A percentile compares a stretch with the other conserved stretches of the same genome.
phyloP scores from a whole-genome alignment of 2,113 vertebrate species.

The Osmerus mordax region DNA sequence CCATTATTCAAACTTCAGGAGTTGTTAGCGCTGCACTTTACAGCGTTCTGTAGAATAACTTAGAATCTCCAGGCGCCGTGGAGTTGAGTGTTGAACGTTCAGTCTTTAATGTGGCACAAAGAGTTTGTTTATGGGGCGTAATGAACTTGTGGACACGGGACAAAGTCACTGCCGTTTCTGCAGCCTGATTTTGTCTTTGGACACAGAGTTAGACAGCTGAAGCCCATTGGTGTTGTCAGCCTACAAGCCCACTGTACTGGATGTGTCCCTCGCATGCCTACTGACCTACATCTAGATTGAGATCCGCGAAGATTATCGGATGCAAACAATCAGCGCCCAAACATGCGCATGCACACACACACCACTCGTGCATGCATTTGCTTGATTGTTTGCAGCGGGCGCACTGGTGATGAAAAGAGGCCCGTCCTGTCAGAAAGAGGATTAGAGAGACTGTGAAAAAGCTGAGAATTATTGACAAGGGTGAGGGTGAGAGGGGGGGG shows the following conservation, averaged over 20 bases:
- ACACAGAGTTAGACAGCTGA: too few species aligned
- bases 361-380: neutral
- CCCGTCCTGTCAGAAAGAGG: constrained; percentile 53
- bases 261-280: neutral
- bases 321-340: constrained; percentile 7
- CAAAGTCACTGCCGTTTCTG: too few species aligned
- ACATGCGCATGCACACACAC: neutral
- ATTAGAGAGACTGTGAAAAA: constrained; percentile 58
- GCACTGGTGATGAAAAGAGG: constrained; percentile 41
- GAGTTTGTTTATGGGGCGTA: neutral
- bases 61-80: constrained; percentile 3
- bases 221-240: too few species aligned
- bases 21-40: constrained; percentile 50
- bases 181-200: too few species aligned
- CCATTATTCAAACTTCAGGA: constrained; percentile 48
- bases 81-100: too few species aligned
- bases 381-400: neutral
- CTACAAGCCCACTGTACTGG: neutral
- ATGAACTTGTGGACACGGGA: constrained; percentile 27
- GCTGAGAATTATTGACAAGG: constrained; percentile 55
- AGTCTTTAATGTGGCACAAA: constrained; percentile 28
- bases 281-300: constrained; percentile 17
- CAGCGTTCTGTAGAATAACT: constrained; percentile 43
- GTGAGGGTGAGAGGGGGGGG: constrained; percentile 44
- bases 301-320: constrained; percentile 23